These are phyloP conservation scores for Lycaon pictus DNA, from an alignment of 2,113 vertebrate genomes.

Conservation along the genomic window DNA sequence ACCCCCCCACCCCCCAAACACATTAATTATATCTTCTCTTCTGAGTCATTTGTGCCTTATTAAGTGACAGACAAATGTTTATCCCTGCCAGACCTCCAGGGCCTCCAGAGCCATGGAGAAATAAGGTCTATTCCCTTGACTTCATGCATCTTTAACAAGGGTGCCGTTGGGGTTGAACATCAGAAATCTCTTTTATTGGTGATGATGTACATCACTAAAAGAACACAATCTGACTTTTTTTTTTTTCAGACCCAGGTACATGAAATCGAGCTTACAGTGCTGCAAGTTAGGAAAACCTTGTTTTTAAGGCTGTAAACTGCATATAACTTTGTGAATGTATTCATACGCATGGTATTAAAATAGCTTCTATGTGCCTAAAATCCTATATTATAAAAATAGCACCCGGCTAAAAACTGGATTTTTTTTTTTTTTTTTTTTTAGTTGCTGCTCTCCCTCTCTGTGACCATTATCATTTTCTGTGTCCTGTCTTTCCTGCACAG, in stretches of 20 bases:
- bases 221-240: slow-evolving; percentile 76
- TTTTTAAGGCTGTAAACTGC: slow-evolving; percentile 78
- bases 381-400: slow-evolving; percentile 70
- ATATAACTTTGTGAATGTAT: slow-evolving; percentile 77
- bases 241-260: neutral
- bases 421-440: slow-evolving; percentile 40
- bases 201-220: slow-evolving; percentile 76
- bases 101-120: slow-evolving; percentile 40
- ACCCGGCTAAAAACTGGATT: slow-evolving; percentile 36
- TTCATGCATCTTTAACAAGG: slow-evolving; percentile 82
- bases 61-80: slow-evolving; percentile 64
- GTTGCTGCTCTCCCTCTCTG: slow-evolving; percentile 24
- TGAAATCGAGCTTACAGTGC: slow-evolving; percentile 62
- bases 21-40: neutral
- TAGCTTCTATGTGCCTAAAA: slow-evolving; percentile 58
- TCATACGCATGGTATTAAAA: slow-evolving; percentile 81
- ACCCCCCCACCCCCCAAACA: neutral
- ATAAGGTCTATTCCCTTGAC: slow-evolving; percentile 41
- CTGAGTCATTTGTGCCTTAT: slow-evolving; percentile 22
- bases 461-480: slow-evolving; percentile 68
- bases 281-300: slow-evolving; percentile 64
- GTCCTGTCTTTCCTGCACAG: slow-evolving; percentile 67
- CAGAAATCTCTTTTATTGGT: slow-evolving; percentile 76
- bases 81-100: slow-evolving; percentile 56
- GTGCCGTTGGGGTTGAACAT: slow-evolving; percentile 26